Percentiles rank a stretch among this genome's conserved stretches.
phyloP scores from a whole-genome alignment of 1,140 invertebrate genomes.

The Leptinotarsa undecemlineata region DNA sequence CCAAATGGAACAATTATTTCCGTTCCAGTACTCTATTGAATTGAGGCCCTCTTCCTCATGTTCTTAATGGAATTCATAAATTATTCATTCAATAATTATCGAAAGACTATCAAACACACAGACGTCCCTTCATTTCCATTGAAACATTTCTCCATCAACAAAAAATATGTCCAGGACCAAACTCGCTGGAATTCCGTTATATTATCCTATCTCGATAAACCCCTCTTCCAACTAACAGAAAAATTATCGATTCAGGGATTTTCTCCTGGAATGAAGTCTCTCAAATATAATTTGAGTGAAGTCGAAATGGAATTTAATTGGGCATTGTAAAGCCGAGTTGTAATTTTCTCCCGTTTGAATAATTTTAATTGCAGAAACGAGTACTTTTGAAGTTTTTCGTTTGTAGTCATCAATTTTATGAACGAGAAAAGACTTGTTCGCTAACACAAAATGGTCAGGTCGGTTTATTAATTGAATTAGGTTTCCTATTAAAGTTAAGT shows the following conservation, averaged over 20 bases:
- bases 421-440: neutral
- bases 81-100: too few relatives aligned
- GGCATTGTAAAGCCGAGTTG: neutral
- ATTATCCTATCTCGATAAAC: too few relatives aligned
- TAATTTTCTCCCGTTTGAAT: neutral
- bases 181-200: too few relatives aligned
- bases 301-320: conserved; percentile 3
- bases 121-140: too few relatives aligned
- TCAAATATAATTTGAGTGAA: neutral
- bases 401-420: neutral
- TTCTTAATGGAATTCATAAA: too few relatives aligned
- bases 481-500: neutral
- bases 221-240: neutral
- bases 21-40: too few relatives aligned
- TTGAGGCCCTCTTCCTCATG: too few relatives aligned
- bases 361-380: conserved; percentile 2
- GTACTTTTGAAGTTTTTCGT: conserved; percentile 5
- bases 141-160: too few relatives aligned
- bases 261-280: neutral
- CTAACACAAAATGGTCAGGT: neutral
- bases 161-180: too few relatives aligned
- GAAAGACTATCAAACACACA: too few relatives aligned
- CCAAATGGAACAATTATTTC: too few relatives aligned
- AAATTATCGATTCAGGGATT: neutral
- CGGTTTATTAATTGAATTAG: neutral